Evolutionary conservation across 1,140 invertebrate species (phyloP), one percentile per base, ranked within the genome.

Genomic region (Myzus persicae): DNA sequence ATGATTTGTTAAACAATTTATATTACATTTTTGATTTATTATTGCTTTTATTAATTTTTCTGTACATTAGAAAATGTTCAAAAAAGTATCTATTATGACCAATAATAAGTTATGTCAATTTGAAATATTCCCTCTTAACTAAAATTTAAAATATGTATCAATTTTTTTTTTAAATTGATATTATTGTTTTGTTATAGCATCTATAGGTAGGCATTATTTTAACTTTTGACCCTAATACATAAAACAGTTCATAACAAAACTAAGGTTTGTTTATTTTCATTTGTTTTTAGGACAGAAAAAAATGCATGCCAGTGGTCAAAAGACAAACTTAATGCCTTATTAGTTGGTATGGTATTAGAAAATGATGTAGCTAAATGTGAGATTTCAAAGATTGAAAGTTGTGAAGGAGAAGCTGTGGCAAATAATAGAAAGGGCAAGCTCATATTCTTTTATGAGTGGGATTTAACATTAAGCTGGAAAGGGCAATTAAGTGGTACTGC

Each of bases 361-460:
- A 94, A 94, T 90, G 95, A 96, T 93, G 94, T 94, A 36, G 94
- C 95, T 94, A 94, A 96, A 94, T 97, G 97, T 96, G 96, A 96
- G 95, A 96, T 99, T 87, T 97, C 96, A 42, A 97, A 98, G 94
- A 95, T 99, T 93, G 97, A 98, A 67, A 99, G 98, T 95, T 97
- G 98, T 94, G 98, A 98, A 94, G 99, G 99, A 2, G 99, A 99
- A 95, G 99, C 99, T 2, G 97, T 98, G 67, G 99, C 97, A 8
- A 99, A 99, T 95, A 99, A 99, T 95, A 97, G 99, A 94, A 99
- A 99, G 97, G 99, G 98, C 85, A 99, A 99, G 96, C 96, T 99
- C 92, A 99, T 99, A 95, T 99, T 99, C 95, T 99, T 99, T 95
- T 99, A 99, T 95, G 99, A 99, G 95, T 99, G 99, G 99, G 97